Conservation (phyloP, 2,797 vertebrate genomes). For the Sternarchorhynchus goeldii region DNA sequence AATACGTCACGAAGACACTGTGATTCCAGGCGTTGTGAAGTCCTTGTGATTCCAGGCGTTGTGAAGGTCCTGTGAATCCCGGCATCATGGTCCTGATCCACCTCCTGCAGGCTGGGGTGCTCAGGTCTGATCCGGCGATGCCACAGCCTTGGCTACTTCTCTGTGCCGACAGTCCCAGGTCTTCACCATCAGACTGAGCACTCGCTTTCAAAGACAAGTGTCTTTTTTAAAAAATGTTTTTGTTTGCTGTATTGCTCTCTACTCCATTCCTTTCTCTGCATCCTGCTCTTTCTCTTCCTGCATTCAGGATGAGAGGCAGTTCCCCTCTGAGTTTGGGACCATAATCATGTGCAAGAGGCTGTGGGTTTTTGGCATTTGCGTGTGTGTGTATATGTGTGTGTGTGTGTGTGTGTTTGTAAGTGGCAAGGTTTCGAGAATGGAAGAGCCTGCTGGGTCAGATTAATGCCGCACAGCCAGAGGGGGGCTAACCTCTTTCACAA, state of each 20-base stretch:
- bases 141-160: slow-evolving; percentile 26
- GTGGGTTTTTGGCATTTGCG: slow-evolving; percentile 50
- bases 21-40: slow-evolving; percentile 23
- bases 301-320: slow-evolving; percentile 55
- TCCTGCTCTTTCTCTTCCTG: slow-evolving; percentile 49
- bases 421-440: slow-evolving; percentile 47
- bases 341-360: slow-evolving; percentile 46
- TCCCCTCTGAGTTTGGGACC: slow-evolving; percentile 40
- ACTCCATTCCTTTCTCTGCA: slow-evolving; percentile 46
- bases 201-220: slow-evolving; percentile 51
- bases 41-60: slow-evolving; percentile 10
- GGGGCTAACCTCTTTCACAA: slow-evolving; percentile 83
- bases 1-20: slow-evolving; percentile 31
- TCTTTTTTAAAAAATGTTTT: slow-evolving; percentile 49
- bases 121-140: not conserved
- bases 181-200: slow-evolving; percentile 47
- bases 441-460: slow-evolving; percentile 58
- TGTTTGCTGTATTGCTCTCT: slow-evolving; percentile 11
- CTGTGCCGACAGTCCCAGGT: slow-evolving; percentile 28
- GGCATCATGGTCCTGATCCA: not conserved
- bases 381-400: slow-evolving; percentile 27
- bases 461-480: slow-evolving; percentile 51
- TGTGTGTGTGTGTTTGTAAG: slow-evolving; percentile 27
- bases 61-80: no score
- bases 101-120: not conserved